These are phyloP conservation scores for Thumatha senex DNA, from an alignment of 2,888 invertebrate genomes.

Conservation along the genomic window DNA sequence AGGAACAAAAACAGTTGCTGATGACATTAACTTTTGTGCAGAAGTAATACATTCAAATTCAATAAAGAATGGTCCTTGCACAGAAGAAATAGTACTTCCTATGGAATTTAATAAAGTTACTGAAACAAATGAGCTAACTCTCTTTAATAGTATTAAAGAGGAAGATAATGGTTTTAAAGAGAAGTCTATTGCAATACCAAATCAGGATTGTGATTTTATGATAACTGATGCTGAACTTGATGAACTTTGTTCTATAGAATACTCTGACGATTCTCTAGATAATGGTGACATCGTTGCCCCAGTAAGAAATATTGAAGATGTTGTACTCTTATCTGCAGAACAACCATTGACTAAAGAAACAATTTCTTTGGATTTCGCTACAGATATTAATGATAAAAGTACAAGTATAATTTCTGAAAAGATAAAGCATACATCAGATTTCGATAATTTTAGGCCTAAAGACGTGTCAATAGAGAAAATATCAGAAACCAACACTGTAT, in stretches of 20 bases:
- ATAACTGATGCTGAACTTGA: neutral
- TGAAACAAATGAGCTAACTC: neutral
- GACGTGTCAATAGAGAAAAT: constrained; percentile 24
- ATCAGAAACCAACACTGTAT: constrained; percentile 53
- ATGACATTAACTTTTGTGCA: constrained; percentile 2
- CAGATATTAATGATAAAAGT: constrained; percentile 1
- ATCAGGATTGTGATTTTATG: neutral
- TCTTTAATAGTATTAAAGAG: neutral
- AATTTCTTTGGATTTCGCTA: neutral
- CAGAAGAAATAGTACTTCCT: neutral
- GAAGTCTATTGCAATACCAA: neutral
- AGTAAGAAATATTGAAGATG: neutral
- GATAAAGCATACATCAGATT: constrained; percentile 23
- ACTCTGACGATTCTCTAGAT: neutral
- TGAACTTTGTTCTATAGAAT: neutral
- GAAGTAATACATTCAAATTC: constrained; percentile 2
- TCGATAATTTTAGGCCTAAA: constrained; percentile 43
- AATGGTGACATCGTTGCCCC: neutral
- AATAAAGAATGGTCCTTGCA: neutral
- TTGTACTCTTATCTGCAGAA: constrained; percentile 11
- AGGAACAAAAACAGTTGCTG: neutral
- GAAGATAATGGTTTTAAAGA: neutral
- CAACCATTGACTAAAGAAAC: constrained; percentile 1
- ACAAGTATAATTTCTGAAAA: constrained; percentile 13
- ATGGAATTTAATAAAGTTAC: neutral